Evolutionary conservation across 1,140 invertebrate genomes (phyloP).

Genomic region (Coboldia fuscipes): DNA sequence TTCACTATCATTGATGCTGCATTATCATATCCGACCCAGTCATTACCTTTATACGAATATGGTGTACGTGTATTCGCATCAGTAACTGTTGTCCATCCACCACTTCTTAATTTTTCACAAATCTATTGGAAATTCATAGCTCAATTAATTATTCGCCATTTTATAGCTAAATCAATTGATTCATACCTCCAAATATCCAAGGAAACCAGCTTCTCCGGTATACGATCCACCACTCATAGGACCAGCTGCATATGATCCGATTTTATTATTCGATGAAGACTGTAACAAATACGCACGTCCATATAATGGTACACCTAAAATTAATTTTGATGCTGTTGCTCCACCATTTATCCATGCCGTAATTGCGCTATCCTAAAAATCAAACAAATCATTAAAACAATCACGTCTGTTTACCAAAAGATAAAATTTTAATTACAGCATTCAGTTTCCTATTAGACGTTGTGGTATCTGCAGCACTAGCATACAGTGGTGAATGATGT

Average conservation of each 20-base stretch:
- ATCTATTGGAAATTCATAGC: too few species aligned
- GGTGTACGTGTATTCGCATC: slow-evolving; percentile 32
- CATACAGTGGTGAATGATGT: slow-evolving; percentile 28
- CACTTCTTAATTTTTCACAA: slow-evolving; percentile 12
- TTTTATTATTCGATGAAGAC: slow-evolving; percentile 20
- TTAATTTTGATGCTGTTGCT: slow-evolving; percentile 37
- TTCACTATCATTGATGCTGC: slow-evolving; percentile 27
- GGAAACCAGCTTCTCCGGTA: slow-evolving; percentile 37
- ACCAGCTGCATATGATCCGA: slow-evolving; percentile 26
- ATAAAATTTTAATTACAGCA: too few species aligned
- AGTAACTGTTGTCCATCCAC: slow-evolving; percentile 26
- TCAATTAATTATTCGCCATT: too few species aligned
- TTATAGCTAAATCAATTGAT: too few species aligned
- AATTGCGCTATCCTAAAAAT: slow-evolving; percentile 65
- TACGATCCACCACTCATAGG: slow-evolving; percentile 35
- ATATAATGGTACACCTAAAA: slow-evolving; percentile 41
- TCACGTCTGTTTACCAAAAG: too few species aligned
- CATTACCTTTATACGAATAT: slow-evolving; percentile 34
- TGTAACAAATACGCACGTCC: slow-evolving; percentile 37
- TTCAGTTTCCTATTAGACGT: not conserved
- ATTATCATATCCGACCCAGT: slow-evolving; percentile 63
- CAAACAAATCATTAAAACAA: too few species aligned
- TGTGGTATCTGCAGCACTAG: not conserved
- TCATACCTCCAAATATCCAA: slow-evolving; percentile 42
- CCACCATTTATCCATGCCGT: slow-evolving; percentile 66